A percentile compares a stretch with the other conserved stretches of the same genome.
These are phyloP conservation scores for Numida meleagris DNA, from an alignment of 2,113 vertebrate species.

Conservation along the genomic window DNA sequence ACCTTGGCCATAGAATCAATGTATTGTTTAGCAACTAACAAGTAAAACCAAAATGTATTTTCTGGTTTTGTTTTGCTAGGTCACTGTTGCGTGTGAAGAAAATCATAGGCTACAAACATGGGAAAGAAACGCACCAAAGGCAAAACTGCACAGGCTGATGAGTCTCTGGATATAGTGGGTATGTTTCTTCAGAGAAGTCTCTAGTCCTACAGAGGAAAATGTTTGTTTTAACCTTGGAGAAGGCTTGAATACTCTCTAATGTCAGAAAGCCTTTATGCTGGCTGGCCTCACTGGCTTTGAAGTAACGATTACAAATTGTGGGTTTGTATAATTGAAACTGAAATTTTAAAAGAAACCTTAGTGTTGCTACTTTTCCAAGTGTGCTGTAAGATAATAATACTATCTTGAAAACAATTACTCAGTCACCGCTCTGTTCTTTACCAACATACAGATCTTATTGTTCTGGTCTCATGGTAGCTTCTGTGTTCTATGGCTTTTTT, in stretches of 20 bases:
- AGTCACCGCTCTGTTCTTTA: not conserved
- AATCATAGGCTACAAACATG: conserved; percentile 67
- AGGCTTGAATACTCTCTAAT: not conserved
- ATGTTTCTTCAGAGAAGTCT: conserved; percentile 9
- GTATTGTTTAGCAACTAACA: not conserved
- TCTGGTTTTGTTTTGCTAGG: conserved; percentile 58
- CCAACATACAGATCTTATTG: not conserved
- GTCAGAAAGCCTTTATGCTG: not conserved
- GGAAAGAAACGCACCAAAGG: conserved; percentile 81
- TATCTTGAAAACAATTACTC: not conserved
- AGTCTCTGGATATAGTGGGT: conserved; percentile 65
- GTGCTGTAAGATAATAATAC: not conserved
- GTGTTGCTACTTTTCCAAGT: not conserved
- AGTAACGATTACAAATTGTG: not conserved
- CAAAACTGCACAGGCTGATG: conserved; percentile 64
- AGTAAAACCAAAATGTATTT: not conserved
- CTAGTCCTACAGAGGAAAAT: not conserved
- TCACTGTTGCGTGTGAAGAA: conserved; percentile 60
- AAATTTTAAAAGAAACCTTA: not conserved
- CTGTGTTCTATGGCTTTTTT: not conserved
- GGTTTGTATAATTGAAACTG: not conserved
- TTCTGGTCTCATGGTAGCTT: not conserved
- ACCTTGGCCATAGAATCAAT: not conserved
- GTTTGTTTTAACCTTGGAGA: not conserved
- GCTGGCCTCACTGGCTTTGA: not conserved